Evolutionary conservation across 2,797 vertebrate genomes (phyloP).

Genomic region (Amniataba percoides): DNA sequence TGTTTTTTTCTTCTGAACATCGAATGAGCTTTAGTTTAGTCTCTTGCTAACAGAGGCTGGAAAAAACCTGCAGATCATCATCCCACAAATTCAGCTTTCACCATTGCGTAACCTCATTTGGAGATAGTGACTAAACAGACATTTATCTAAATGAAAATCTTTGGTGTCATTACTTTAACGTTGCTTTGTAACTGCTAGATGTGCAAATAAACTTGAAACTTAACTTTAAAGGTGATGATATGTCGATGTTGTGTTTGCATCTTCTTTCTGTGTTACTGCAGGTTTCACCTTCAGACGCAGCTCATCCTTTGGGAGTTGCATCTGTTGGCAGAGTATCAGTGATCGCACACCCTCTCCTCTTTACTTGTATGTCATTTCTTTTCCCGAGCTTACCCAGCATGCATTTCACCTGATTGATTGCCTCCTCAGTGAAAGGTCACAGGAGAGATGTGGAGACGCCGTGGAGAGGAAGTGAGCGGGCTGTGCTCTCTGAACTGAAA

Average conservation of each 20-base stretch:
- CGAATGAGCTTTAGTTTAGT: no score
- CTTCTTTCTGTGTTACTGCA: not conserved
- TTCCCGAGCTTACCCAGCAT: conserved; percentile 15
- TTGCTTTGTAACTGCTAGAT: not conserved
- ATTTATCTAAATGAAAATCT: no score
- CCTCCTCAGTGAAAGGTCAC: conserved; percentile 33
- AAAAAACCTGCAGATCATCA: no score
- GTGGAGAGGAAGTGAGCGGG: not conserved
- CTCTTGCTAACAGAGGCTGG: no score
- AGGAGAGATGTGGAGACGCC: not conserved
- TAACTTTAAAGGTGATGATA: not conserved
- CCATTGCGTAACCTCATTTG: no score
- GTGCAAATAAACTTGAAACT: not conserved
- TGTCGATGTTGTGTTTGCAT: not conserved
- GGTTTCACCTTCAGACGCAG: not conserved
- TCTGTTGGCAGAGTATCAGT: not conserved
- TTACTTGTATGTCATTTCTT: not conserved
- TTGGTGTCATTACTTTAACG: no score
- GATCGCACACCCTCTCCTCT: not conserved
- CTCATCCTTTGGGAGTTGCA: not conserved
- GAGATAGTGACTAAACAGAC: no score
- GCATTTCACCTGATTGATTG: conserved; percentile 18
- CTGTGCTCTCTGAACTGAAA: conserved; percentile 18
- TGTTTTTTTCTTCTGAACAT: no score
- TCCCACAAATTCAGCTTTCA: no score